Conservation (phyloP, 2,113 vertebrate species). For the Serinus canaria region DNA sequence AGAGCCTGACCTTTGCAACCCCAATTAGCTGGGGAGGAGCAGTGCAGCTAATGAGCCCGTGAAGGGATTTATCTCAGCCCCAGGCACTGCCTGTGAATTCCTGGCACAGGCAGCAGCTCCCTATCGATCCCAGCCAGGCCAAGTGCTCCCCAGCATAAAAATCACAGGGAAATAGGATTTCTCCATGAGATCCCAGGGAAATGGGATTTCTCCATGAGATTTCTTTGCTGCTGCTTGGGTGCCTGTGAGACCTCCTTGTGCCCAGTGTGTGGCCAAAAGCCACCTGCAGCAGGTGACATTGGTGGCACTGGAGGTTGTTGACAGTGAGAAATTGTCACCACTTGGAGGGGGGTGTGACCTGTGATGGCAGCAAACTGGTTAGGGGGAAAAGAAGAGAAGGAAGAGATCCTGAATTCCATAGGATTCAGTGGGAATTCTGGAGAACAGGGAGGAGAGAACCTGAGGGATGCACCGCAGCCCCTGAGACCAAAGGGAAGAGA, state of each 20-base stretch:
- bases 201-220: background rate
- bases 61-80: conserved; percentile 22
- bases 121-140: background rate
- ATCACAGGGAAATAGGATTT: background rate
- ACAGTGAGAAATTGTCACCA: fast-evolving
- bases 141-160: background rate
- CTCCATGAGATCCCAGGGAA: background rate
- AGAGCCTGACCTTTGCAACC: background rate
- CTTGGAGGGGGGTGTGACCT: background rate
- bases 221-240: background rate
- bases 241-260: fast-evolving
- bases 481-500: background rate
- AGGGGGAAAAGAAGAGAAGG: background rate
- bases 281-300: fast-evolving
- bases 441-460: background rate
- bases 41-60: background rate
- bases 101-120: background rate
- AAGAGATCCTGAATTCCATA: background rate
- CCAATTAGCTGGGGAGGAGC: conserved; percentile 14
- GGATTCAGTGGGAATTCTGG: background rate
- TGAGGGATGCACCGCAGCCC: background rate
- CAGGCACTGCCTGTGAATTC: background rate
- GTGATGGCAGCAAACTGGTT: background rate
- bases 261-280: fast-evolving
- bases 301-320: background rate